phyloP scores from a whole-genome alignment of 30 jellyfish, hydroid and myxozoan species.

The Hydractinia echinata region DNA sequence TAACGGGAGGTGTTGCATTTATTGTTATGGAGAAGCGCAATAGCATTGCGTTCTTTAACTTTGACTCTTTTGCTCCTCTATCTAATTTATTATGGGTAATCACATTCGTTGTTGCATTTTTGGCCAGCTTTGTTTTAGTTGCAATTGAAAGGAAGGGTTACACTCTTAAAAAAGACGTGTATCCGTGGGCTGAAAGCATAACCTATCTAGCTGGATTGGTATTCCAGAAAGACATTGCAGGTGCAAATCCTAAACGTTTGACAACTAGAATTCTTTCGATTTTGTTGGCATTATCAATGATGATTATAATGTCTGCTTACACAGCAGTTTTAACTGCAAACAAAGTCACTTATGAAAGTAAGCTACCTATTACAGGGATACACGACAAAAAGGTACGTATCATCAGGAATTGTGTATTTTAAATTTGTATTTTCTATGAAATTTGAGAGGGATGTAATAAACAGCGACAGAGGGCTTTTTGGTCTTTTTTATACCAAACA shows the following conservation, averaged over 20 bases:
- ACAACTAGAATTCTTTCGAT: not conserved
- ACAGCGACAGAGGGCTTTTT: too few species aligned
- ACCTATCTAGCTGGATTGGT: not conserved
- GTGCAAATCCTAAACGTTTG: not conserved
- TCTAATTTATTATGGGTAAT: not conserved
- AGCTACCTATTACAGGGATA: slow-evolving; percentile 2
- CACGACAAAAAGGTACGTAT: not conserved
- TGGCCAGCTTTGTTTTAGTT: not conserved
- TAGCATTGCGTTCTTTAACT: not conserved
- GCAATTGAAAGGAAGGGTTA: not conserved
- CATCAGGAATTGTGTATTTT: too few species aligned
- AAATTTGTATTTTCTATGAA: too few species aligned
- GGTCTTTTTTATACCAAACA: too few species aligned
- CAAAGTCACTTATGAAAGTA: not conserved
- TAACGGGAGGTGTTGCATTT: not conserved
- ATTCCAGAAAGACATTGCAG: slow-evolving; percentile 1
- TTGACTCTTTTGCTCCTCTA: not conserved
- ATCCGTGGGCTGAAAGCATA: slow-evolving; percentile 2
- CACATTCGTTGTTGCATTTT: not conserved
- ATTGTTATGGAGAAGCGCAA: not conserved
- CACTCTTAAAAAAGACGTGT: not conserved
- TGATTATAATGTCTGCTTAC: not conserved
- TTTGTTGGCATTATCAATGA: not conserved
- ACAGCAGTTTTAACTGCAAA: slow-evolving; percentile 11
- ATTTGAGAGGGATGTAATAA: too few species aligned